A percentile compares a stretch with the other conserved stretches of the same genome.
phyloP scores from a whole-genome alignment of 2,888 invertebrate species.

The Agrotis exclamationis region DNA sequence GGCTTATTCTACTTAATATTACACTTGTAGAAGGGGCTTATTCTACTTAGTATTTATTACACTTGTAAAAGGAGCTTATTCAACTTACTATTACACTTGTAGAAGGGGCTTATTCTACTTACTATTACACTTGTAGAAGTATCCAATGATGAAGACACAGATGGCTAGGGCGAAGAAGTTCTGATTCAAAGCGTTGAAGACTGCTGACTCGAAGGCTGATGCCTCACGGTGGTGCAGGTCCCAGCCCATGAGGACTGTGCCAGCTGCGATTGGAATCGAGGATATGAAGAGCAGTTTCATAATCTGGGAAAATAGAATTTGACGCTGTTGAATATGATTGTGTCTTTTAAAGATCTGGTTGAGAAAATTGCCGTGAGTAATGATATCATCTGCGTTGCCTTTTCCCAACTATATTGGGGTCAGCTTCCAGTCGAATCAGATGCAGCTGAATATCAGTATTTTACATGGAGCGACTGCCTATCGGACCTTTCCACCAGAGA shows the following conservation, averaged over 20 bases:
- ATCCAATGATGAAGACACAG: constrained; percentile 85
- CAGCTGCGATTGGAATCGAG: constrained; percentile 81
- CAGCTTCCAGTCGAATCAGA: too few species aligned
- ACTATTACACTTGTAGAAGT: constrained; percentile 85
- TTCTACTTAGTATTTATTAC: too few species aligned
- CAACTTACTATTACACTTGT: too few species aligned
- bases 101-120: constrained; percentile 65
- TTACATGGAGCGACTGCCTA: too few species aligned
- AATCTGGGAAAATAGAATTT: constrained; percentile 73
- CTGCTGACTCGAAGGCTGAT: constrained; percentile 83
- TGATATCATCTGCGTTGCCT: too few species aligned
- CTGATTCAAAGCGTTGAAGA: constrained; percentile 86
- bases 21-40: too few species aligned
- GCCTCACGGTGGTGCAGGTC: constrained; percentile 86
- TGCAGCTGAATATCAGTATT: too few species aligned
- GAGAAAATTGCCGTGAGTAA: background rate
- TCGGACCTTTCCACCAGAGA: too few species aligned
- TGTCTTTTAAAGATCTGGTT: background rate
- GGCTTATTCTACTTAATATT: too few species aligned
- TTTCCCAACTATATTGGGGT: too few species aligned
- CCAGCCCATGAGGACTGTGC: constrained; percentile 86
- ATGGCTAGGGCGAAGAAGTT: constrained; percentile 88
- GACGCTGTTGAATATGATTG: too few species aligned
- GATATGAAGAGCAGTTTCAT: constrained; percentile 79
- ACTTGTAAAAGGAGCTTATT: too few species aligned